These are phyloP conservation scores for Didymodactylos carnosus DNA, from an alignment of 2,888 invertebrate genomes.

Conservation along the genomic window DNA sequence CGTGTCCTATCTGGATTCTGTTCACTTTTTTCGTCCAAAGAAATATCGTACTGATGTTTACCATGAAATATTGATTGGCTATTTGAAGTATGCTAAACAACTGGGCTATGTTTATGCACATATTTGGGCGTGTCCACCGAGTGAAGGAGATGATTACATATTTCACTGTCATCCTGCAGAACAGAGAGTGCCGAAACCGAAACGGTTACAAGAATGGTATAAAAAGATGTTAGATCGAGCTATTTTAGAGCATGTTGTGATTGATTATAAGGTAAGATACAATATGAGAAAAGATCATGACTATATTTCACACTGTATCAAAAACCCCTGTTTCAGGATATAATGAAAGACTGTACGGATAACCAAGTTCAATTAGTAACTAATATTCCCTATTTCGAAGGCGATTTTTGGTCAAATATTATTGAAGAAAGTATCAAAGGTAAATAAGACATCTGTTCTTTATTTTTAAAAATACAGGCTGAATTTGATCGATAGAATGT, in stretches of 20 bases:
- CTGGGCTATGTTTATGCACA: conserved; percentile 99
- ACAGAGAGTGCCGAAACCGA: conserved; percentile 98
- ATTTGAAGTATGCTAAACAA: conserved; percentile 91
- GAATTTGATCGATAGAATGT: no score
- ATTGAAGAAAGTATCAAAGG: conserved; percentile 97
- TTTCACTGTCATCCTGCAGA: conserved; percentile 99
- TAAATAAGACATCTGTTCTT: no score
- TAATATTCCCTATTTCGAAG: conserved; percentile 35
- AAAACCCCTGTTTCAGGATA: conserved; percentile 22
- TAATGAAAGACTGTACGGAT: conserved; percentile 87
- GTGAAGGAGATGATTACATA: conserved; percentile 98
- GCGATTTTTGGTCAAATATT: conserved; percentile 99
- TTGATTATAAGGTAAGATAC: conserved; percentile 61
- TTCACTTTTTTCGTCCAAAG: conserved; percentile 93
- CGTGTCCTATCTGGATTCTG: conserved; percentile 94
- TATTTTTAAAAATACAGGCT: no score
- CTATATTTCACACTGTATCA: no score
- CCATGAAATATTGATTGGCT: conserved; percentile 93
- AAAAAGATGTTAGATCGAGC: conserved; percentile 98
- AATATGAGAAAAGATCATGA: no score
- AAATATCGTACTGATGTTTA: conserved; percentile 92
- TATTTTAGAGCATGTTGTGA: conserved; percentile 85
- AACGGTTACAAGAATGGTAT: conserved; percentile 97
- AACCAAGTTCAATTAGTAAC: conserved; percentile 74
- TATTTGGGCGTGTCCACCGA: conserved; percentile 99